phyloP scores from a whole-genome alignment of 2,888 invertebrate species.

The Andrena camellia region DNA sequence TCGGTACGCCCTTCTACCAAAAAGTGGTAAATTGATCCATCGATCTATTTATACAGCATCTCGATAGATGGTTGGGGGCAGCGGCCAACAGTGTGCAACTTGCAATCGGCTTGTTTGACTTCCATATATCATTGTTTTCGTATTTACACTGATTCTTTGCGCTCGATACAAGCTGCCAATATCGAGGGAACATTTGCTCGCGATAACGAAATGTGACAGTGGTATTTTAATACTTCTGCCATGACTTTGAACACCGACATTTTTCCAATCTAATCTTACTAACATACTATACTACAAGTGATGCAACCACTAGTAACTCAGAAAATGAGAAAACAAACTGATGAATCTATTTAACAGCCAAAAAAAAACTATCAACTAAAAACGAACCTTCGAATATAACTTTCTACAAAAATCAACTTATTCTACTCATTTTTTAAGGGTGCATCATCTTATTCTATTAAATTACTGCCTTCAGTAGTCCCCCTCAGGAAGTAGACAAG shows the following conservation, averaged over 20 bases:
- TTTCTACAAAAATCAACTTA: no score
- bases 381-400: no score
- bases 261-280: constrained; percentile 14
- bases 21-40: constrained; percentile 51
- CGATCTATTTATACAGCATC: constrained; percentile 51
- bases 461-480: no score
- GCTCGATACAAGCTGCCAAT: constrained; percentile 46
- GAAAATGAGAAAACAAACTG: not conserved
- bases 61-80: constrained; percentile 1
- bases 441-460: no score
- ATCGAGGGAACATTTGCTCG: constrained; percentile 56
- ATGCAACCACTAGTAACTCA: not conserved
- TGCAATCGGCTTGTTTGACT: constrained; percentile 54
- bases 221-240: constrained; percentile 40
- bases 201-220: constrained; percentile 56
- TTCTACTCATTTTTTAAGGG: no score
- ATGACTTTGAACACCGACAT: constrained; percentile 1
- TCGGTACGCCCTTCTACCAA: constrained; percentile 5
- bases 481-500: no score
- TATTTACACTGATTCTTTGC: constrained; percentile 64
- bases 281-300: constrained; percentile 3
- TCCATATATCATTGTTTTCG: constrained; percentile 68
- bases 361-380: no score
- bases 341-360: no score
- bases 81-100: constrained; percentile 3